Evolutionary conservation across 2,113 vertebrate species (phyloP).

Genomic region (Engraulis encrasicolus): DNA sequence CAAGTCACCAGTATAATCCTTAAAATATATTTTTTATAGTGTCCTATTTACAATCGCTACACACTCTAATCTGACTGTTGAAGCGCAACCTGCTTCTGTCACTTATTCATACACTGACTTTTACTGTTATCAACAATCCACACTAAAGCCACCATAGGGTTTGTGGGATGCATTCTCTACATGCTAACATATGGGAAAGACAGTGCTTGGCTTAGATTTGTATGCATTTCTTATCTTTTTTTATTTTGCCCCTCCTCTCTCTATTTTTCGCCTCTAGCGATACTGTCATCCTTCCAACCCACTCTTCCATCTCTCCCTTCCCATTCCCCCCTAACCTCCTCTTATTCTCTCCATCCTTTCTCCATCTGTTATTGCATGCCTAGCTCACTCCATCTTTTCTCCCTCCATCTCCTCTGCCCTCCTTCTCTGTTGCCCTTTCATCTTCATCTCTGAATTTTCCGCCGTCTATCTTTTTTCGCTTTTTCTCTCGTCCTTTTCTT

Average conservation of each 20-base stretch:
- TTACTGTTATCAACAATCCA: too few relatives aligned
- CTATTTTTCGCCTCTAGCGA: constrained; percentile 20
- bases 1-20: too few relatives aligned
- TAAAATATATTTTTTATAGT: too few relatives aligned
- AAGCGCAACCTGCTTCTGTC: too few relatives aligned
- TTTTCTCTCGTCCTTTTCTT: neutral
- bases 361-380: constrained; percentile 39
- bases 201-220: neutral
- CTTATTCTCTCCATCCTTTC: constrained; percentile 41
- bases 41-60: too few relatives aligned
- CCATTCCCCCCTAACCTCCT: constrained; percentile 13
- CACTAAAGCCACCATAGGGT: neutral
- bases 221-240: neutral
- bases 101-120: too few relatives aligned
- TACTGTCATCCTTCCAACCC: constrained; percentile 2
- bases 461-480: too few relatives aligned
- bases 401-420: constrained; percentile 53
- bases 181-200: neutral
- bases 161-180: neutral
- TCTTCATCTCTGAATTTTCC: neutral
- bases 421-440: constrained; percentile 29
- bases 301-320: neutral
- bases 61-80: too few relatives aligned
- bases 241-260: constrained; percentile 6
- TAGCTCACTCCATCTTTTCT: constrained; percentile 48